These are phyloP conservation scores for Laothoe populi DNA, from an alignment of 2,888 invertebrate species.

Conservation along the genomic window DNA sequence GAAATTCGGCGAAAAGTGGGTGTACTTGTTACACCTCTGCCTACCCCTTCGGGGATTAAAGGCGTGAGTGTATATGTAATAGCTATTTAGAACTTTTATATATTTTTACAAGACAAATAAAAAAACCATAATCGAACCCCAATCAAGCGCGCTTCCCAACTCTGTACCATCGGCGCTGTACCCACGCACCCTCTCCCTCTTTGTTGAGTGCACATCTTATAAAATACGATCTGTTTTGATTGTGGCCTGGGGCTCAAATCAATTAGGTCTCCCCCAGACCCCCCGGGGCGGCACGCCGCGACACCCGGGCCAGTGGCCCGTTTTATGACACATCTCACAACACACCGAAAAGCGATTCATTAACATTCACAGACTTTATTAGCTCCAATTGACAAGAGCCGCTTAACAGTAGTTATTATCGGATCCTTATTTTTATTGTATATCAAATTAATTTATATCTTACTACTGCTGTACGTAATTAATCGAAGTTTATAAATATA, in stretches of 20 bases:
- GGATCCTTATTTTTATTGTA: constrained; percentile 49
- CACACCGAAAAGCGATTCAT: constrained; percentile 74
- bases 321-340: constrained; percentile 83
- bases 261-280: constrained; percentile 79
- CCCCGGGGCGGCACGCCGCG: constrained; percentile 68
- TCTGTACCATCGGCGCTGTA: constrained; percentile 36
- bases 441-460: constrained; percentile 34
- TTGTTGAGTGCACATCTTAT: constrained; percentile 77
- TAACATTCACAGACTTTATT: constrained; percentile 82
- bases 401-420: constrained; percentile 50
- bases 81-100: too few species aligned
- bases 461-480: constrained; percentile 28
- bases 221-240: constrained; percentile 86
- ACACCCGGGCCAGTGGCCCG: constrained; percentile 83
- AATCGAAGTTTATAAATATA: neutral
- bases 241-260: constrained; percentile 86
- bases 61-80: too few species aligned
- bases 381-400: constrained; percentile 68
- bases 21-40: too few species aligned
- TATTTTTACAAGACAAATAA: too few species aligned
- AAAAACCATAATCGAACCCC: constrained; percentile 57
- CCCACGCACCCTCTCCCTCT: constrained; percentile 70
- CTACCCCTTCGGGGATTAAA: too few species aligned
- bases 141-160: constrained; percentile 30
- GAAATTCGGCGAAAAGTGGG: too few species aligned